These are phyloP conservation scores for Sebastes hubbsi DNA, from an alignment of 2,797 vertebrate genomes.

Conservation along the genomic window DNA sequence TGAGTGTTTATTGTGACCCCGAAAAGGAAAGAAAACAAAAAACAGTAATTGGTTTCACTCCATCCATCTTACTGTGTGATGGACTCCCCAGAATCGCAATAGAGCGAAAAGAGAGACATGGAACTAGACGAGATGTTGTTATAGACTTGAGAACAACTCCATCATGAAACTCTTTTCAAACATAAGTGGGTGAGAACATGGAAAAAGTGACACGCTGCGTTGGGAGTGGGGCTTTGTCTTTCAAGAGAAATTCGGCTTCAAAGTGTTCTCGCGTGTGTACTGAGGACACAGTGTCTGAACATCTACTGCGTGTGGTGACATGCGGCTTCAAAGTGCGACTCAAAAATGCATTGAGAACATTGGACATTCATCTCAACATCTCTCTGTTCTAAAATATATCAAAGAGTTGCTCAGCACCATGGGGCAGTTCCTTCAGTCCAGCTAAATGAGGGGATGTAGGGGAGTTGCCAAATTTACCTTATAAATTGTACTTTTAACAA, in stretches of 20 bases:
- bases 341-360: constrained; percentile 27
- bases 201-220: constrained; percentile 10
- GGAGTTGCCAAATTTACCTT: neutral
- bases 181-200: constrained; percentile 26
- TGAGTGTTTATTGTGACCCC: neutral
- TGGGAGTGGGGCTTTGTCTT: constrained; percentile 48
- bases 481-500: neutral
- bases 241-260: constrained; percentile 48
- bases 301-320: constrained; percentile 39
- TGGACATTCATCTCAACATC: constrained; percentile 37
- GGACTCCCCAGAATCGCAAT: constrained; percentile 1
- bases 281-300: constrained; percentile 49
- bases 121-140: constrained; percentile 1
- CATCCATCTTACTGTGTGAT: neutral
- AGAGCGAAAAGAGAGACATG: constrained; percentile 4
- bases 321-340: constrained; percentile 60
- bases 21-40: constrained; percentile 16
- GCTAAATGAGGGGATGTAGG: neutral
- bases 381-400: constrained; percentile 37
- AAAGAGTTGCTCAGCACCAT: constrained; percentile 24
- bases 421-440: constrained; percentile 19
- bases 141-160: constrained; percentile 8
- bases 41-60: constrained; percentile 7
- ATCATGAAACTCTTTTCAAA: constrained; percentile 27
- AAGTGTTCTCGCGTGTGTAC: constrained; percentile 45